Conservation (phyloP, 1,140 invertebrate species). For the Octopus sinensis region DNA sequence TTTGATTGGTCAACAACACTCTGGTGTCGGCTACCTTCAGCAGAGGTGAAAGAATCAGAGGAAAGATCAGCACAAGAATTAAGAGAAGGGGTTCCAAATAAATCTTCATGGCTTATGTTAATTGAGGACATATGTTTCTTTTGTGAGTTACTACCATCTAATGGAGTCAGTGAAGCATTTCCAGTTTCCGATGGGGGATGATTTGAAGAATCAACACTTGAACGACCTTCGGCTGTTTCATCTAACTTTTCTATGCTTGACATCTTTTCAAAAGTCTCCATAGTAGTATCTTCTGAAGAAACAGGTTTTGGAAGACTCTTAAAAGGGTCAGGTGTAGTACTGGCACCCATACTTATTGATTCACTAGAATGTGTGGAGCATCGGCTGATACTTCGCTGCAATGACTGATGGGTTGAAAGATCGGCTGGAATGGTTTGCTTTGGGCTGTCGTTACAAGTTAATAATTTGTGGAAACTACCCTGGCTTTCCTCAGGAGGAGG, state of each 20-base stretch:
- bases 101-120: slow-evolving; percentile 18
- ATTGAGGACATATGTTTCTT: background rate
- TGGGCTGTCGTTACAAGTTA: background rate
- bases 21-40: background rate
- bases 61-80: slow-evolving; percentile 14
- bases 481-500: slow-evolving; percentile 9
- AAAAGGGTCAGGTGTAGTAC: slow-evolving; percentile 7
- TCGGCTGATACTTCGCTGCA: slow-evolving; percentile 13
- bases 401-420: slow-evolving; percentile 11
- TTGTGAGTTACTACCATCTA: background rate
- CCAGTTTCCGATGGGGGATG: background rate
- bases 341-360: background rate
- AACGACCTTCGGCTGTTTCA: background rate
- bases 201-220: slow-evolving; percentile 7
- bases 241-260: background rate
- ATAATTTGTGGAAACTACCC: slow-evolving; percentile 8
- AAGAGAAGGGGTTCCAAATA: slow-evolving; percentile 17
- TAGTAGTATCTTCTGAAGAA: background rate
- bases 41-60: background rate
- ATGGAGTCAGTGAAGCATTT: background rate
- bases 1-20: background rate
- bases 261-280: background rate
- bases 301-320: background rate
- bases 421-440: slow-evolving; percentile 10
- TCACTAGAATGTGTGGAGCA: slow-evolving; percentile 8